Evolutionary conservation across 2,797 vertebrate species (phyloP), one percentile per base, ranked within the genome.

Genomic region (Sternotherus odoratus): DNA sequence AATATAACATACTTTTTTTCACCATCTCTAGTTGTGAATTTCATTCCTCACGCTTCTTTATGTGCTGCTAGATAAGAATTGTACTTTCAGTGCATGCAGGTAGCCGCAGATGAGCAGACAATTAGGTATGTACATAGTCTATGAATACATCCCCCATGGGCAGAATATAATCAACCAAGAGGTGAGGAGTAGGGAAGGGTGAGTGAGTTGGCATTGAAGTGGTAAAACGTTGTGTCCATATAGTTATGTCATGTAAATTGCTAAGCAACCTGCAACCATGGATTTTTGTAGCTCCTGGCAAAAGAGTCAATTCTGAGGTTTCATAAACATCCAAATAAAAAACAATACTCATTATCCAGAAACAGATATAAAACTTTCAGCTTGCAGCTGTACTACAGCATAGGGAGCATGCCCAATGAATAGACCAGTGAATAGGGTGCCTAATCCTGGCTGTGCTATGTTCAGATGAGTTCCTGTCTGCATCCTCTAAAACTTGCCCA

Each of bases 111-210:
- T 95, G 86, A 95, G 77, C 77, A 51, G 74, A 49, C 17, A 86
- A 72, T 46, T 7, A 91, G 89, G 88, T 86, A 93, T 54, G 88
- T 8, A 63, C 89, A 56, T 16, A 57, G 54, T 17, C 53, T 16
- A 0, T 79, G 83, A 87, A 26, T 75, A 91, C 89, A 93, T 63
- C 16, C 78, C 63, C 80, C 72, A 57, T 19, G 53, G 66, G 36
- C 63, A 23, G 0, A 5, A 43, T 50, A 49, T 53, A n/a, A 5
- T 39, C 0, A 0, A 8, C 21, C 28, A 5, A 0, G 0, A 8
- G 15, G 39, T 69, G 46, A 53, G 36, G 16, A 63, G 16, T 0
- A 1, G 16, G 43, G 33, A 30, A 19, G 0, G 2, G 36, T 0
- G 2, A 33, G 50, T 66, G 48, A 28, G 17, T 53, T 79, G 84